These are phyloP conservation scores for Plectropomus leopardus DNA, from an alignment of 2,113 vertebrate species.

Conservation along the genomic window DNA sequence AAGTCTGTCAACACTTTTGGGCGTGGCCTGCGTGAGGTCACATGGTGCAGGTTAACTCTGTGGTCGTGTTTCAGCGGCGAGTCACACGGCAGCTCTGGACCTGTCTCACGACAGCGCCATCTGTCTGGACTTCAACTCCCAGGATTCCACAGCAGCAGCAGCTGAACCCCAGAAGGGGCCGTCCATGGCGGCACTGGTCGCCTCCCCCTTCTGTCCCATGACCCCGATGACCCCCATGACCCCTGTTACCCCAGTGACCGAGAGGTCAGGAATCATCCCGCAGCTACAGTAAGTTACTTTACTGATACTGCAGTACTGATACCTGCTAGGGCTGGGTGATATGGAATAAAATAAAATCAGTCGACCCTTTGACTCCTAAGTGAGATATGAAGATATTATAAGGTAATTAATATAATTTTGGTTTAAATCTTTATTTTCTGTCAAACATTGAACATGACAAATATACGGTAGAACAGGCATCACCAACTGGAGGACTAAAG, in stretches of 20 bases:
- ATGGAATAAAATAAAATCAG: too few species aligned
- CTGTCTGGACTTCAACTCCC: conserved; percentile 46
- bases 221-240: conserved; percentile 91
- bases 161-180: conserved; percentile 28
- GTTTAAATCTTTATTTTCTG: too few species aligned
- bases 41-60: background rate
- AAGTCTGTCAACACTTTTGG: too few species aligned
- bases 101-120: conserved; percentile 69
- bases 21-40: background rate
- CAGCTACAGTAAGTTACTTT: conserved; percentile 90
- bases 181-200: conserved; percentile 23
- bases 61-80: background rate
- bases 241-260: conserved; percentile 87
- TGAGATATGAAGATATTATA: too few species aligned
- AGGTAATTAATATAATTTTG: too few species aligned
- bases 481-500: too few species aligned
- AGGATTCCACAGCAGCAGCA: conserved; percentile 27
- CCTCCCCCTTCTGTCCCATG: conserved; percentile 80
- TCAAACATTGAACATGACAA: too few species aligned
- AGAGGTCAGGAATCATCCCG: conserved; percentile 93
- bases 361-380: too few species aligned
- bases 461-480: too few species aligned
- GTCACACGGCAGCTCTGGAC: conserved; percentile 9
- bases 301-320: background rate
- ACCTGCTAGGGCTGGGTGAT: too few species aligned